Conservation (phyloP, 2,113 vertebrate species). For the Mastomys natalensis region DNA sequence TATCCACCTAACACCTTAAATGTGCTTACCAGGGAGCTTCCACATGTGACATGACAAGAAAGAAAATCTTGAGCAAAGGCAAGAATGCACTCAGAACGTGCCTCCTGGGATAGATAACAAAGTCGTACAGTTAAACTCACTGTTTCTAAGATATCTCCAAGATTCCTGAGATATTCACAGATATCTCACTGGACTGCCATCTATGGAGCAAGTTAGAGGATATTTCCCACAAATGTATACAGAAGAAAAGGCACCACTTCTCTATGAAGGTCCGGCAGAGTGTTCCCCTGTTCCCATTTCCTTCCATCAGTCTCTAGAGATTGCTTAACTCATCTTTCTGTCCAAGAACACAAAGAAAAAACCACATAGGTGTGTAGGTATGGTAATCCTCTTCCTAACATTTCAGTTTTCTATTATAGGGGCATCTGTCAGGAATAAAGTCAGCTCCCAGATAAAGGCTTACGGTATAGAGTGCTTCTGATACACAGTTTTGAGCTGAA, state of each 20-base stretch:
- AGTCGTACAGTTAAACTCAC: background rate
- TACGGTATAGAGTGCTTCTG: background rate
- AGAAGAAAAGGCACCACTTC: background rate
- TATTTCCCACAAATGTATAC: background rate
- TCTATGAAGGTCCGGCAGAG: background rate
- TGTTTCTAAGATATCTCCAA: background rate
- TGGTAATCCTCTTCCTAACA: background rate
- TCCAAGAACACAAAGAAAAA: background rate
- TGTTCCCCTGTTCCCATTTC: background rate
- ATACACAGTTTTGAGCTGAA: background rate
- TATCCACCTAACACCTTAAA: background rate
- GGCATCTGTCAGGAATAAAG: background rate
- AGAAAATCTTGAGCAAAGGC: background rate
- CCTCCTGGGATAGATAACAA: background rate
- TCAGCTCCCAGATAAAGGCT: background rate
- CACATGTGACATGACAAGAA: background rate
- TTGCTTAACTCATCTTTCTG: background rate
- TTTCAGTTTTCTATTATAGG: background rate
- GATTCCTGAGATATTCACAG: background rate
- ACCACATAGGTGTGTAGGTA: background rate
- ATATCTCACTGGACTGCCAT: background rate
- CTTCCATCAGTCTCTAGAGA: background rate
- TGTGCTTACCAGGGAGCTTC: background rate
- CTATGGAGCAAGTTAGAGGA: background rate
- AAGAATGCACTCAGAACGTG: background rate